A percentile compares a stretch with the other conserved stretches of the same genome.
Evolutionary conservation across 2,797 vertebrate genomes (phyloP).

Genomic region (Phyllotis vaccarum): DNA sequence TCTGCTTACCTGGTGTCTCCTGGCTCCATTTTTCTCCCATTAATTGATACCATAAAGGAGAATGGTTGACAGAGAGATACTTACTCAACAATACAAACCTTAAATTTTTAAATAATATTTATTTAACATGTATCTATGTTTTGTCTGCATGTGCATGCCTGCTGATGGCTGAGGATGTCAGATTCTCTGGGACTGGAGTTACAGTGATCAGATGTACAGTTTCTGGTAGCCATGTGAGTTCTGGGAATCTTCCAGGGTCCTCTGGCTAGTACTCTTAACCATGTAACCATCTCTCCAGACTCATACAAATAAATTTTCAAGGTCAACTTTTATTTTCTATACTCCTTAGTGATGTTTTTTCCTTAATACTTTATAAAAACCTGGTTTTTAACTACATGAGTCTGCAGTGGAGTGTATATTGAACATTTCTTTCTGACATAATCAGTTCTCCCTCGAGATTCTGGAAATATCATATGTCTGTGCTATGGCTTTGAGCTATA

Average conservation of each 20-base stretch:
- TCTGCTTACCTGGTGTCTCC: not conserved
- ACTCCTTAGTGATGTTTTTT: not conserved
- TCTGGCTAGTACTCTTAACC: not conserved
- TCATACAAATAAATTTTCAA: not conserved
- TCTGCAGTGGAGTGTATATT: not conserved
- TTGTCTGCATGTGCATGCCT: not conserved
- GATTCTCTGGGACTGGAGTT: not conserved
- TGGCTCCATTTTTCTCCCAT: not conserved
- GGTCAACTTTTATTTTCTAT: not conserved
- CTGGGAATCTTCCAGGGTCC: not conserved
- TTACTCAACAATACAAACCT: not conserved
- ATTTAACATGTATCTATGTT: not conserved
- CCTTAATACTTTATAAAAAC: not conserved
- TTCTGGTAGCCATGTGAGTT: too few species aligned
- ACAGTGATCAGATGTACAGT: not conserved
- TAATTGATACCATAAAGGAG: not conserved
- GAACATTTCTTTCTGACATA: not conserved
- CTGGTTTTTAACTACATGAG: not conserved
- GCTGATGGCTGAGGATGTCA: not conserved
- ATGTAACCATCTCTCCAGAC: not conserved
- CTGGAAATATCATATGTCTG: not conserved
- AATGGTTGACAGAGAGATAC: not conserved
- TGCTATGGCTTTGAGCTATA: not conserved
- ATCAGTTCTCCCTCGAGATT: not conserved
- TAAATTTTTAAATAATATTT: not conserved